phyloP scores from a whole-genome alignment of 2,797 vertebrate genomes.

The Gobio occitaniae region DNA sequence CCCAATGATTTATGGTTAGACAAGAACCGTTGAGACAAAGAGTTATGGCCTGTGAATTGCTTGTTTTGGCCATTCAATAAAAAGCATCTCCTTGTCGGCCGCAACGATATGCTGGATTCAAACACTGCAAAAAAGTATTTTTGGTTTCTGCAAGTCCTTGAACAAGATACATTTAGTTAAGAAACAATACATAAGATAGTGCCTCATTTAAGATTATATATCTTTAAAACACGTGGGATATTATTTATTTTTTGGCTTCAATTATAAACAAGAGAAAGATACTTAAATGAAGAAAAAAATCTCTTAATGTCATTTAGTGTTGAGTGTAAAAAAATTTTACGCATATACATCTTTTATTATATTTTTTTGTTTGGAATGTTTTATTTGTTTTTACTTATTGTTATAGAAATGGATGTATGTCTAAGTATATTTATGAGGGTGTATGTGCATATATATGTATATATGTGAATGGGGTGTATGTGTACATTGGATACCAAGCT shows the following conservation, averaged over 20 bases:
- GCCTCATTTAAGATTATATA: no score
- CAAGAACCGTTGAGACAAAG: conserved; percentile 81
- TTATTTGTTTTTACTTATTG: no score
- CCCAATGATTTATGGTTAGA: conserved; percentile 82
- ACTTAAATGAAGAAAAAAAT: neutral
- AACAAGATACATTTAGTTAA: neutral
- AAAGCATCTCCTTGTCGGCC: conserved; percentile 73
- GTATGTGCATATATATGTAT: conserved; percentile 54
- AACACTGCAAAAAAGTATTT: conserved; percentile 2
- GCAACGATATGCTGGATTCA: conserved; percentile 56
- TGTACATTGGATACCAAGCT: conserved; percentile 61
- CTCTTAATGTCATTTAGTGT: neutral
- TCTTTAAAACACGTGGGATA: neutral
- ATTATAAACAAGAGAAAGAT: neutral
- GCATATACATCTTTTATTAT: no score
- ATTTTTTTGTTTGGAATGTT: no score
- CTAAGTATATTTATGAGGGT: conserved; percentile 45
- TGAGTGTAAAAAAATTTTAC: neutral
- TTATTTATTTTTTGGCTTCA: neutral
- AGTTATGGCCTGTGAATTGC: conserved; percentile 85
- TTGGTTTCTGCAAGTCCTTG: neutral
- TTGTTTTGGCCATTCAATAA: conserved; percentile 83
- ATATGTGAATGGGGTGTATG: conserved; percentile 39
- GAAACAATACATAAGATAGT: neutral
- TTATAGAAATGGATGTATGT: conserved; percentile 39